Base-by-base conservation (phyloP, 2,797 vertebrate species). In the Gambusia yucatana region DNA sequence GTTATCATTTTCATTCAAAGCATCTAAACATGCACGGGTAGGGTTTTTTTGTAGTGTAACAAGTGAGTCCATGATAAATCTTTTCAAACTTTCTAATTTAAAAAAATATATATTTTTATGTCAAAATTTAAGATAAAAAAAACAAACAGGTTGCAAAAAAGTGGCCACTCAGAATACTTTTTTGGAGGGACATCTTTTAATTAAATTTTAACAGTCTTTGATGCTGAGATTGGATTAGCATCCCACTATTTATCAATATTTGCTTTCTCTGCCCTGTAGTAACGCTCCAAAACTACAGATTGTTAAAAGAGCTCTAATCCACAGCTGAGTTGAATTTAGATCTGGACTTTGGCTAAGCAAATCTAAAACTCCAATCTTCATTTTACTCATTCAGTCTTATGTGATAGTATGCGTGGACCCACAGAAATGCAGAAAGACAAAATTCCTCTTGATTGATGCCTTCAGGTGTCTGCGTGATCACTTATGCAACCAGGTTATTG, bases 1-100 rank as follows among this genome's bases (percentile, higher is more conserved):
- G 59, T 85, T 81, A 81, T 90, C 67, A 55, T 91, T 89, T 86
- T 73, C 75, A 76, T 69, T 92, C 81, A 90, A 92, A 87, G 76
- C 76, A 71, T 71, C 43, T 28, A 17, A 28, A 70, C 13, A 14
- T 71, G 14, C 13, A 16, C 0, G 6, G 5, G 4, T 13, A n/a
- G 39, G 11, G 2, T 0, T 63, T 41, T 33, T 39, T n/a, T 11
- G 39, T 44, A 7, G n/a, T 46, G 67, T 71, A 71, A 71, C 14
- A 46, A 44, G 14, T 30, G n/a, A 71, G 41, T 46, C 13, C 25
- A 14, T 71, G 13, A 71, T 46, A 71, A 71, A 71, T 28, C 11
- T 6, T 70, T 14, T 25, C 63, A 4, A 9, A 17, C 5, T 41
- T 13, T 4, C 5, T 43, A 0, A 8, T 6, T 43, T 43, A 33